Evolutionary conservation across 2,888 invertebrate genomes (phyloP), one percentile per base, ranked within the genome.

Genomic region (Latrodectus hesperus): DNA sequence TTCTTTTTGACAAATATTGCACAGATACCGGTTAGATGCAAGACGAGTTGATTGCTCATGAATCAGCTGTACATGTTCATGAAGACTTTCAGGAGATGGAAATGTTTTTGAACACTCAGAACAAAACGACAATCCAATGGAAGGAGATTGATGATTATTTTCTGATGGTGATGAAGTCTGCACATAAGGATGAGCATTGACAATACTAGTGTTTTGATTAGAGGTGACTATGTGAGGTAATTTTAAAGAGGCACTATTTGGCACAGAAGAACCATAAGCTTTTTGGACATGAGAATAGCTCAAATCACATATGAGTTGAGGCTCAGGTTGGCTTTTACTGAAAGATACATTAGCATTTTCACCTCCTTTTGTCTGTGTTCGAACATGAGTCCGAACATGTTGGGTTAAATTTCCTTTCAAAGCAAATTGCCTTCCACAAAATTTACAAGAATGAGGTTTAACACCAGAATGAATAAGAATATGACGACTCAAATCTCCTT

Each of bases 401-500:
- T 88, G 88, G n/a, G 84, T 88, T 9, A 88, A 52, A 55, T 88
- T 88, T 14, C 88, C 88, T 64, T 88, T 88, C 22, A 88, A 70
- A 8, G 90, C 89, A 81, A 90, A 90, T 26, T 85, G 83, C 49
- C 89, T 79, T 6, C 84, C 84, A 77, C 90, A 90, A 52, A 84
- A 86, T 65, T 88, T 85, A 71, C 90, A 90, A 5, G 82, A 71
- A 73, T 88, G 89, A 14, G 90, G 89, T 60, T 88, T 88, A 2
- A 89, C 79, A 52, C 89, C 89, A 55, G 89, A 89, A 73, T 89
- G 89, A 71, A 88, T 89, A 16, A 85, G 81, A 26, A 88, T 79
- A 55, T 89, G 89, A 8, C 89, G 82, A 26, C 89, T 86, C n/a
- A 89, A 68, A 51, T 89, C 88, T 5, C 89, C 89, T 76, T 89